phyloP scores from a whole-genome alignment of 1,140 invertebrate genomes.

The Caenorhabditis brenneri region DNA sequence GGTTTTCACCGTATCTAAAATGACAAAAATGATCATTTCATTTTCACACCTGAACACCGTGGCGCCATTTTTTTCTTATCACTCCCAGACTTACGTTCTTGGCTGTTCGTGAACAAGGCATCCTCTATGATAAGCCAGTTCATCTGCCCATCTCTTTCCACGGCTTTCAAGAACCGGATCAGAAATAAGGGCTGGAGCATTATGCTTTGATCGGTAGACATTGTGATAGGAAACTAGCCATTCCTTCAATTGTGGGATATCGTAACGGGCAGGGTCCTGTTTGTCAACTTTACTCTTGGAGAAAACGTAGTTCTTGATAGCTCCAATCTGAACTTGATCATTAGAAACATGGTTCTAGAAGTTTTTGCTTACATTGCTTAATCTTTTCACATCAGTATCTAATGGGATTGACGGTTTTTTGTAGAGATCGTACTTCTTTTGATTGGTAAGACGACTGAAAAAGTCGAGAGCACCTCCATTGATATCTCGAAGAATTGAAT shows the following conservation, averaged over 20 bases:
- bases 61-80: not conserved
- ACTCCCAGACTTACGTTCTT: slow-evolving; percentile 33
- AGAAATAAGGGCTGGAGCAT: slow-evolving; percentile 18
- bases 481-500: slow-evolving; percentile 15
- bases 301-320: slow-evolving; percentile 38
- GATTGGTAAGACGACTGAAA: not conserved
- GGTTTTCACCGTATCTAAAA: slow-evolving; percentile 55
- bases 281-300: slow-evolving; percentile 36
- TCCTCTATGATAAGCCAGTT: slow-evolving; percentile 28
- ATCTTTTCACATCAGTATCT: not conserved
- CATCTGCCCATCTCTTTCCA: slow-evolving; percentile 52
- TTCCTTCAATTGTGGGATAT: slow-evolving; percentile 39
- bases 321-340: slow-evolving; percentile 45
- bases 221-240: slow-evolving; percentile 50
- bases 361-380: not conserved
- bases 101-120: slow-evolving; percentile 47
- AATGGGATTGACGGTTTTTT: not conserved
- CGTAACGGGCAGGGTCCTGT: slow-evolving; percentile 24
- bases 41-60: slow-evolving; percentile 8
- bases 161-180: slow-evolving; percentile 38
- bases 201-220: slow-evolving; percentile 40
- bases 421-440: not conserved
- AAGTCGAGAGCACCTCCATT: not conserved
- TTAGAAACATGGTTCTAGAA: not conserved
- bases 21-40: not conserved